Conservation (phyloP, 64 coral and sea anemone species). For the Cladopsammia gracilis region DNA sequence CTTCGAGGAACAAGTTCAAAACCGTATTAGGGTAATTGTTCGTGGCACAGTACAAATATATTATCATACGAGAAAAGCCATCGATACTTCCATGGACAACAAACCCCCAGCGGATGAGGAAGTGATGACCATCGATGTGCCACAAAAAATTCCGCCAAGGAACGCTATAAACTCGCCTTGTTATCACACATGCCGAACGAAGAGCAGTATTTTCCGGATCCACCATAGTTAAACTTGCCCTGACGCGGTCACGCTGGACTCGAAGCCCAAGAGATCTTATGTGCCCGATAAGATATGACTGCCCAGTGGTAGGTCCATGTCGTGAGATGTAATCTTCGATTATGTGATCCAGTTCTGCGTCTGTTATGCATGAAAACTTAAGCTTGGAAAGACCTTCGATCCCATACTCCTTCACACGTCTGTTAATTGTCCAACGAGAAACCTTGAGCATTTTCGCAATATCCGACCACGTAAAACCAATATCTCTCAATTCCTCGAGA, state of each 20-base stretch:
- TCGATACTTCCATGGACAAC: neutral
- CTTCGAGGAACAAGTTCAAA: neutral
- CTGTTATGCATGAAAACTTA: constrained; percentile 44
- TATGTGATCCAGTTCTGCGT: constrained; percentile 23
- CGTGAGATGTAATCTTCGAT: constrained; percentile 47
- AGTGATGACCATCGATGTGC: constrained; percentile 50
- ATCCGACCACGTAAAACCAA: constrained; percentile 7
- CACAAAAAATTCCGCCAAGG: constrained; percentile 61
- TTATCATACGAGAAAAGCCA: neutral
- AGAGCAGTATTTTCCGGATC: constrained; percentile 53
- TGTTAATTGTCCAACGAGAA: constrained; percentile 45
- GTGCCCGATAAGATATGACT: constrained; percentile 56
- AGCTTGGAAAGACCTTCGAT: constrained; percentile 18
- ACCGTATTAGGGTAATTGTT: neutral
- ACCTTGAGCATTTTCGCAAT: constrained; percentile 50
- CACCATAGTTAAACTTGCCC: constrained; percentile 30
- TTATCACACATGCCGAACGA: constrained; percentile 50
- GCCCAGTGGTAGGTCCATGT: constrained; percentile 44
- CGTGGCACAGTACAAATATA: neutral
- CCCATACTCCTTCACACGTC: constrained; percentile 25
- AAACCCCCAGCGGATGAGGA: neutral
- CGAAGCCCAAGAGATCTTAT: constrained; percentile 39
- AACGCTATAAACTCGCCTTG: constrained; percentile 55
- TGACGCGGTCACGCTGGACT: constrained; percentile 39
- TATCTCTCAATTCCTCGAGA: constrained; percentile 20